These are phyloP conservation scores for Athetis lepigone DNA, from an alignment of 2,888 invertebrate genomes.

Conservation along the genomic window DNA sequence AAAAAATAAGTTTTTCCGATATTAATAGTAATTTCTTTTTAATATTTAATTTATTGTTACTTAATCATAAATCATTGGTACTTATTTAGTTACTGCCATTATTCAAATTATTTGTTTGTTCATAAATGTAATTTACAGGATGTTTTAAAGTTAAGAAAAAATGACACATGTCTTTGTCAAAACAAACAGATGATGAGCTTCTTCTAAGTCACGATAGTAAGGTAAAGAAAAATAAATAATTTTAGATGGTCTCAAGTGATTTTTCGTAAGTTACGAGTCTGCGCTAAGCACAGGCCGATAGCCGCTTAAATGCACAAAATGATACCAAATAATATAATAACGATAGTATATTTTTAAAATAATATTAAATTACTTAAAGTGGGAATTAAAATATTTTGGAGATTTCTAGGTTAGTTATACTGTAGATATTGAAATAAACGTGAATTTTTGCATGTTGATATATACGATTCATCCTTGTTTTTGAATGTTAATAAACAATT, in stretches of 20 bases:
- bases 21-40: no score
- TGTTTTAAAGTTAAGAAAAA: no score
- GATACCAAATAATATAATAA: conserved; percentile 50
- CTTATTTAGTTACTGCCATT: no score
- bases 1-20: background rate
- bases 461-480: conserved; percentile 9
- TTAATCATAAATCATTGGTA: no score
- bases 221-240: conserved; percentile 33
- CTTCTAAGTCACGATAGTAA: conserved; percentile 30
- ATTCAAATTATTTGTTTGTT: no score
- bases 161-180: conserved; percentile 48
- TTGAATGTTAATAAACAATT: background rate
- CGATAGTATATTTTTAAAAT: conserved; percentile 55
- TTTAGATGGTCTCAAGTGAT: conserved; percentile 44
- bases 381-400: conserved; percentile 65
- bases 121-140: no score
- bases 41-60: no score
- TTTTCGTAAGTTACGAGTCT: conserved; percentile 43
- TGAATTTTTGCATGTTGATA: conserved; percentile 47
- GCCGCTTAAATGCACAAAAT: conserved; percentile 84
- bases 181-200: conserved; percentile 52
- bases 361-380: conserved; percentile 32
- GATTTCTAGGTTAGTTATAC: conserved; percentile 49
- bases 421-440: conserved; percentile 50
- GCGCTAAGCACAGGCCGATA: conserved; percentile 65